Evolutionary conservation across 2,113 vertebrate species (phyloP), one percentile per base, ranked within the genome.

Genomic region (Oreochromis niloticus): DNA sequence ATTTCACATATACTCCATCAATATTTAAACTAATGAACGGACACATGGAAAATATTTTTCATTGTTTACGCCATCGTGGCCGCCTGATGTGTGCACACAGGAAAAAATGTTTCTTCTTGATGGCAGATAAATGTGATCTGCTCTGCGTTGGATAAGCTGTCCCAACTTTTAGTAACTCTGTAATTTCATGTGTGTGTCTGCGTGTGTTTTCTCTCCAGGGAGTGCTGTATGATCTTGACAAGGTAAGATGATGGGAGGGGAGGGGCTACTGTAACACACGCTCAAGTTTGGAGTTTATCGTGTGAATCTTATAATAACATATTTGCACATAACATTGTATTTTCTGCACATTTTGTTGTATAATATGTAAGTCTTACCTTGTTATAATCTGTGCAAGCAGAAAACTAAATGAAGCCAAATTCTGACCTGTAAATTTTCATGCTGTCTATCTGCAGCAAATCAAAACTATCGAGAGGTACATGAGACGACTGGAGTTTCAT

Each of bases 401-500:
- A 79, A 82, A 85, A 55, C 11, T 12, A 80, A 1, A 41, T 57
- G 36, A 13, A 71, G 63, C 22, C 22, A 30, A 43, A 54, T 54
- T 66, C 14, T 50, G 39, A 16, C 5, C 16, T 36, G 19, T 85
- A 4, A 75, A 50, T 75, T 32, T 1, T 80, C 82, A 17, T n/a
- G 1, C 22, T 88, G 16, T 90, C 56, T 86, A 83, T 93, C 94
- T 95, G 24, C 95, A 99, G 99, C 99, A 99, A 99, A 99, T 99
- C 90, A 99, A 99, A 97, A 96, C 96, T 0, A 98, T 98, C 0
- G 99, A 99, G 91, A 95, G 99, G 88, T 99, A 99, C 94, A 98
- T 99, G 96, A 97, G 99, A 85, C 98, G 98, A 63, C 97, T 99
- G 95, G 99, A 99, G 96, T 99, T 99, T 93, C 99, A 99, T 95